Evolutionary conservation across 2,797 vertebrate genomes (phyloP).

Genomic region (Tiaroga cobitis): DNA sequence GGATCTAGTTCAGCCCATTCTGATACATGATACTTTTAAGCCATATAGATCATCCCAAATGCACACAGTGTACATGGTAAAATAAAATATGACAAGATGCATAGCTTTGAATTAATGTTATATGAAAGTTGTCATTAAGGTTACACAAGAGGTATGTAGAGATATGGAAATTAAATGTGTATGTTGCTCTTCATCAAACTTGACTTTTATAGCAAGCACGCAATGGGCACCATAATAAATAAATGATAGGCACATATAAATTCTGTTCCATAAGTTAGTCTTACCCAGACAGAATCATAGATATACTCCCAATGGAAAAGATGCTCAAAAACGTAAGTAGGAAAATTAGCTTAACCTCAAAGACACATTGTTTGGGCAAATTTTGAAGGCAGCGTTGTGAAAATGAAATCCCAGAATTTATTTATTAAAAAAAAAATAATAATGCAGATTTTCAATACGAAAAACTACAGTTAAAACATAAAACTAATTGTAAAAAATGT

Average conservation of each 20-base stretch:
- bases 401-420: neutral
- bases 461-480: neutral
- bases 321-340: neutral
- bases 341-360: neutral
- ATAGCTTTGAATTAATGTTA: neutral
- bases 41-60: neutral
- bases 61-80: neutral
- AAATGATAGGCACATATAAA: neutral
- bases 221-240: constrained; percentile 12
- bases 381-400: neutral
- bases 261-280: neutral
- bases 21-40: neutral
- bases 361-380: neutral
- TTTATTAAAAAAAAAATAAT: too few relatives aligned
- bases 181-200: constrained; percentile 14
- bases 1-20: neutral
- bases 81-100: constrained; percentile 1
- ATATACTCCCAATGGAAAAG: neutral
- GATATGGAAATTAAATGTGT: neutral
- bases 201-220: constrained; percentile 3
- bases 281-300: too few relatives aligned
- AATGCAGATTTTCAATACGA: neutral
- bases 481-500: neutral
- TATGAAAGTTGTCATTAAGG: neutral
- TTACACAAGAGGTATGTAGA: neutral